Conservation (phyloP, 2,888 invertebrate genomes). For the Thalpophila matura region DNA sequence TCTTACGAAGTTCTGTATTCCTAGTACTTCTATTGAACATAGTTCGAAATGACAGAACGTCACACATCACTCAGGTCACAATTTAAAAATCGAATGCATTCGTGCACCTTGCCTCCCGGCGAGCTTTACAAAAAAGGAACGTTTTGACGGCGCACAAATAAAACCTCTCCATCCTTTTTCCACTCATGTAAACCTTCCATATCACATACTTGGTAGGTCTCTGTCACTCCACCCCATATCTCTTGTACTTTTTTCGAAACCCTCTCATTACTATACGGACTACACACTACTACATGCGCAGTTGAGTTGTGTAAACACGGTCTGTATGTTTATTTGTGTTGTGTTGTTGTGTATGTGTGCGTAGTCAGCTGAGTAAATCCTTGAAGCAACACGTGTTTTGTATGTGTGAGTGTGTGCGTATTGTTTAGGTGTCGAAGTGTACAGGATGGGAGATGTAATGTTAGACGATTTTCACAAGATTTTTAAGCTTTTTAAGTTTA, state of each 20-base stretch:
- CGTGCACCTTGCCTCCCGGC: conserved; percentile 88
- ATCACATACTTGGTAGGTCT: conserved; percentile 63
- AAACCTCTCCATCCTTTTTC: conserved; percentile 68
- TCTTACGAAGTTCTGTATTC: conserved; percentile 10
- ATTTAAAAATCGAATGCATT: conserved; percentile 84
- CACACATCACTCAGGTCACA: conserved; percentile 85
- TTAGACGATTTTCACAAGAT: conserved; percentile 62
- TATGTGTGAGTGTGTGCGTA: conserved; percentile 65
- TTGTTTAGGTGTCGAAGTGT: conserved; percentile 71
- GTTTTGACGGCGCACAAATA: conserved; percentile 75
- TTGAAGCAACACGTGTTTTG: conserved; percentile 72
- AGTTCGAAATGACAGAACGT: conserved; percentile 69
- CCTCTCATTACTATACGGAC: conserved; percentile 79
- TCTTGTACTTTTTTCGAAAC: conserved; percentile 86
- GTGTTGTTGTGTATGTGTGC: conserved; percentile 70
- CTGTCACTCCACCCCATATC: conserved; percentile 76
- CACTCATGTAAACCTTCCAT: conserved; percentile 52
- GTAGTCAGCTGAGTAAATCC: conserved; percentile 84
- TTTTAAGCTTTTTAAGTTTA: conserved; percentile 45
- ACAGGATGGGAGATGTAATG: conserved; percentile 64
- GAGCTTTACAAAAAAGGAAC: conserved; percentile 86
- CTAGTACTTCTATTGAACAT: conserved; percentile 42
- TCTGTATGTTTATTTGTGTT: conserved; percentile 76
- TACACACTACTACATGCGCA: conserved; percentile 71
- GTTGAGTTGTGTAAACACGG: conserved; percentile 69